These are phyloP conservation scores for Apogon hyalosoma DNA, from an alignment of 2,797 vertebrate species.

Conservation along the genomic window DNA sequence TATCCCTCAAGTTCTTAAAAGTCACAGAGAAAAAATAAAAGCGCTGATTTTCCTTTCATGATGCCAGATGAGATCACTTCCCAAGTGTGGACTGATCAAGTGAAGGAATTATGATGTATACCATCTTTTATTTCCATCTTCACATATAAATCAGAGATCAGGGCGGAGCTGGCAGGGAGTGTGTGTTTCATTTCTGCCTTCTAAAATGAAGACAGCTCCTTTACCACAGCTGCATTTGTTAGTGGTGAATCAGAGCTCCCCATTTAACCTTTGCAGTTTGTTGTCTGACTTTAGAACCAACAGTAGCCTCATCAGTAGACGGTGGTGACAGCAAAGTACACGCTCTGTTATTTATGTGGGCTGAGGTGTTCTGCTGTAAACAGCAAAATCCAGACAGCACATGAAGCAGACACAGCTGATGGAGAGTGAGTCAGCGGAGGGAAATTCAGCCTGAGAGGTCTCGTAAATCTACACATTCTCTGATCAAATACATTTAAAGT, in stretches of 20 bases:
- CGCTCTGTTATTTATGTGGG: slow-evolving; percentile 8
- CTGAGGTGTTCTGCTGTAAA: slow-evolving; percentile 22
- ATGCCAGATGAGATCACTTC: no score
- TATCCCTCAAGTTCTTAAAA: no score
- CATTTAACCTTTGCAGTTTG: slow-evolving; percentile 22
- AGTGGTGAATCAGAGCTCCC: slow-evolving; percentile 19
- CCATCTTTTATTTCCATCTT: neutral
- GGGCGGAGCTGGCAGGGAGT: neutral
- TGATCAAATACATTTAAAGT: slow-evolving; percentile 1
- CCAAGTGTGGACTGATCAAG: no score
- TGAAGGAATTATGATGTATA: no score
- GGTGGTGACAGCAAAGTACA: slow-evolving; percentile 20
- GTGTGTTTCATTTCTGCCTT: neutral
- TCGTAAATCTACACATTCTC: neutral
- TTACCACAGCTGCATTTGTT: neutral
- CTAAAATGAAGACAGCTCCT: neutral
- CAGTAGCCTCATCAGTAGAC: slow-evolving; percentile 20
- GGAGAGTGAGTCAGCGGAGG: slow-evolving; percentile 41
- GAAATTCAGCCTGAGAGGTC: slow-evolving; percentile 12
- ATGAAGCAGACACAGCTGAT: slow-evolving; percentile 7
- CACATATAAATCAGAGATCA: neutral
- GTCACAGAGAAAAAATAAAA: no score
- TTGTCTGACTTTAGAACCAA: neutral
- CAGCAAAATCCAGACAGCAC: slow-evolving; percentile 23
- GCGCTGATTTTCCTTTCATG: no score